phyloP scores from a whole-genome alignment of 1,140 invertebrate genomes.

The Nephotettix cincticeps region DNA sequence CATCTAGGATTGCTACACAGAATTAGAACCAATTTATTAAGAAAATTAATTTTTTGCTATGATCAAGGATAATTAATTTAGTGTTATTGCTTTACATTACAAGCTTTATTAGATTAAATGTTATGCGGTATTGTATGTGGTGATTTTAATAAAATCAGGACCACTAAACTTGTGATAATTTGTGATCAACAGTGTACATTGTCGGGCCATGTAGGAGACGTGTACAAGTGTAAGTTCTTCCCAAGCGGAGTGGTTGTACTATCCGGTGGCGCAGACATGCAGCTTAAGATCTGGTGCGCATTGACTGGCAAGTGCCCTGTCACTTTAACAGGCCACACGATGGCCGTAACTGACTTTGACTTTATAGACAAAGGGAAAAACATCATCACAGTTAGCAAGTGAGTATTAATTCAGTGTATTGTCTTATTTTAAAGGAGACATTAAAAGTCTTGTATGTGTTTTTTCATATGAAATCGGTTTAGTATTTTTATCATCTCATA shows the following conservation, averaged over 20 bases:
- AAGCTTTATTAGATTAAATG: neutral
- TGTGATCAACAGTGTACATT: constrained; percentile 54
- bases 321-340: constrained; percentile 64
- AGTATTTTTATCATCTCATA: too few species aligned
- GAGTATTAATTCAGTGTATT: too few species aligned
- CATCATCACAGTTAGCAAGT: constrained; percentile 67
- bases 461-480: too few species aligned
- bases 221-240: constrained; percentile 69
- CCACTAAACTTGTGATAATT: too few species aligned
- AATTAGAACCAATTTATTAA: too few species aligned
- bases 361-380: constrained; percentile 73
- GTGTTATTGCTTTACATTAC: neutral
- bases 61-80: too few species aligned
- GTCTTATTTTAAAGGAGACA: too few species aligned
- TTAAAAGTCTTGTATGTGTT: too few species aligned
- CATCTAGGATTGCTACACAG: too few species aligned
- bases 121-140: neutral
- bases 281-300: constrained; percentile 68
- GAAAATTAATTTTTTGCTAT: too few species aligned
- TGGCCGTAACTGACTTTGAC: constrained; percentile 61
- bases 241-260: constrained; percentile 69
- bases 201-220: constrained; percentile 65
- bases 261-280: constrained; percentile 67
- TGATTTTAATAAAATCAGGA: neutral
- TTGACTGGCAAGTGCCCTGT: constrained; percentile 65